These are phyloP conservation scores for Trigoniulus corallinus DNA, from an alignment of 1,140 invertebrate species.

Conservation along the genomic window DNA sequence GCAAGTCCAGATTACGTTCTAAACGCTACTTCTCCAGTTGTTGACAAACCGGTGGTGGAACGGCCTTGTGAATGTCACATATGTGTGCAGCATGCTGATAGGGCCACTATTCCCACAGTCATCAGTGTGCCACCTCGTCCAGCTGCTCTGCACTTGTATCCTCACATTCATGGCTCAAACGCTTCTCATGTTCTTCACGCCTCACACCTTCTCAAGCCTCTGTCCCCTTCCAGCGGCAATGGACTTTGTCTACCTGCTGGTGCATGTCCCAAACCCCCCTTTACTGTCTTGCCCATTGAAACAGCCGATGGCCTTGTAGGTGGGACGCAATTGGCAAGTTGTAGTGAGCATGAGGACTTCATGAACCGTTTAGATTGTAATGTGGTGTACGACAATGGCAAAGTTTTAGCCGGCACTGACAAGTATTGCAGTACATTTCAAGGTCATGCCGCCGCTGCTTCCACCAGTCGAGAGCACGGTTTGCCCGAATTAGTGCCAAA, in stretches of 20 bases:
- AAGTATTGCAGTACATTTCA: no score
- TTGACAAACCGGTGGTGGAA: constrained; percentile 10
- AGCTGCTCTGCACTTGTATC: constrained; percentile 25
- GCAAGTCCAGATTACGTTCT: no score
- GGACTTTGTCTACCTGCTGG: not conserved
- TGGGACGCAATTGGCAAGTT: not conserved
- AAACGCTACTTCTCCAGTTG: no score
- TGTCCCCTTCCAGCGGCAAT: not conserved
- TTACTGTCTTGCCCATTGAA: constrained; percentile 24
- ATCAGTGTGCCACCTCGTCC: constrained; percentile 18
- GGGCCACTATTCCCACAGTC: not conserved
- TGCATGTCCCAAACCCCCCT: constrained; percentile 15
- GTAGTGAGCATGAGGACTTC: not conserved
- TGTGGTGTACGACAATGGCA: no score
- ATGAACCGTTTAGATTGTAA: not conserved
- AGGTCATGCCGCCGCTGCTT: no score
- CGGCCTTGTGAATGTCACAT: constrained; percentile 25
- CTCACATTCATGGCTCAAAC: constrained; percentile 26
- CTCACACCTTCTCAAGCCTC: constrained; percentile 9
- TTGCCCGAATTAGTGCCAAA: no score
- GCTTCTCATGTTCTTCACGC: constrained; percentile 11
- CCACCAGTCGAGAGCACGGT: no score
- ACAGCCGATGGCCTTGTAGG: constrained; percentile 14
- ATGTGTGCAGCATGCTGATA: constrained; percentile 17
- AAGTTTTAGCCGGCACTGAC: no score